Percentiles rank a stretch among this genome's conserved stretches.
Evolutionary conservation across 1,140 invertebrate species (phyloP).

Genomic region (Harpegnathos saltator): DNA sequence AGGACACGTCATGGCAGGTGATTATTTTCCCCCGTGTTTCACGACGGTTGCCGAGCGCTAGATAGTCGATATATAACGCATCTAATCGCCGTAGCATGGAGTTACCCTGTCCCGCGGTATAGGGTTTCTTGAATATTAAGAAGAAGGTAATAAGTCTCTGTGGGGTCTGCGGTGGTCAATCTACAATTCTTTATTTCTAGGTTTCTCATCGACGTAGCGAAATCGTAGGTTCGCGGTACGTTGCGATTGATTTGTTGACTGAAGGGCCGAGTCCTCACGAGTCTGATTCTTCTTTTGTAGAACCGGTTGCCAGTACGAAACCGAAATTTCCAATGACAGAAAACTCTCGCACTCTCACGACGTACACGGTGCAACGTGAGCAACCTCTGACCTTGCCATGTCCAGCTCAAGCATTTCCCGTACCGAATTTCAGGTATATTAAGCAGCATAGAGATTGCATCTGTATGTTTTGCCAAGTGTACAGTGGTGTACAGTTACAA

Average conservation of each 20-base stretch:
- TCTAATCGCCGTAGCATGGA: conserved; percentile 48
- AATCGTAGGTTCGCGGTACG: background rate
- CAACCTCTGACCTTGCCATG: conserved; percentile 88
- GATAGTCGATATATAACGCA: conserved; percentile 48
- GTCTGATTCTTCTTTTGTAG: conserved; percentile 82
- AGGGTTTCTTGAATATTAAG: conserved; percentile 9
- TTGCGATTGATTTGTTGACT: background rate
- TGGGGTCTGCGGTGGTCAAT: background rate
- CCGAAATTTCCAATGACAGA: conserved; percentile 91
- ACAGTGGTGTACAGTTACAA: conserved; percentile 9
- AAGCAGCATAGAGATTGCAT: conserved; percentile 9
- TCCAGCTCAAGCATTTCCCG: conserved; percentile 89
- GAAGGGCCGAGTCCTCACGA: background rate
- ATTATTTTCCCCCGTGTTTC: conserved; percentile 52
- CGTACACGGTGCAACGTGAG: conserved; percentile 79
- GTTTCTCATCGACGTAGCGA: background rate
- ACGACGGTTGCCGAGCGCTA: conserved; percentile 28
- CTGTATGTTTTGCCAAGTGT: background rate
- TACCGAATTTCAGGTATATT: conserved; percentile 82
- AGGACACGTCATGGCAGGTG: conserved; percentile 39
- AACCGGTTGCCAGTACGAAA: conserved; percentile 90
- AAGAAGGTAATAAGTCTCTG: background rate
- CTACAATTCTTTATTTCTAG: background rate
- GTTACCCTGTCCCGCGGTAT: conserved; percentile 34
- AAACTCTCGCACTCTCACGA: conserved; percentile 86